These are phyloP conservation scores for Podotricha telesiphe DNA, from an alignment of 2,888 invertebrate species.

Conservation along the genomic window DNA sequence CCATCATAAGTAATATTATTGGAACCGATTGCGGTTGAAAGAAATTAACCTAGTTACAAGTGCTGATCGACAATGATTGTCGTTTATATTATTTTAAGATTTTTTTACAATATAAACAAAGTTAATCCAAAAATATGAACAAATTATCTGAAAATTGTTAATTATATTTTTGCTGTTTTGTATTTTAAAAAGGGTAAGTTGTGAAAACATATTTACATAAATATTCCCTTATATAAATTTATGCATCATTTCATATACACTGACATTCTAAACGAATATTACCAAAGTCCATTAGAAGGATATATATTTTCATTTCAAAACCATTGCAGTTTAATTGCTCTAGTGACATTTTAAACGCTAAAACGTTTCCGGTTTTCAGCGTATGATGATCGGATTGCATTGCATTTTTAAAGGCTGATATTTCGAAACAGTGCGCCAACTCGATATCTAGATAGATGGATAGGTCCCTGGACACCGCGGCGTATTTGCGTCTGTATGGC, in stretches of 20 bases:
- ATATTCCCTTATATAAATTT: too few species aligned
- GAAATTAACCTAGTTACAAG: too few species aligned
- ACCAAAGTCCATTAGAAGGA: slow-evolving; percentile 7
- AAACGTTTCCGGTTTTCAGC: slow-evolving; percentile 34
- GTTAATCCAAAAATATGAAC: too few species aligned
- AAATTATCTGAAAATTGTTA: too few species aligned
- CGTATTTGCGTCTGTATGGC: slow-evolving; percentile 28
- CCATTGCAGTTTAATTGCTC: slow-evolving; percentile 25
- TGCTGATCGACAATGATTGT: too few species aligned
- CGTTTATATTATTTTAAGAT: too few species aligned
- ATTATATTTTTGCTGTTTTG: too few species aligned
- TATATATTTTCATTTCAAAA: slow-evolving; percentile 1
- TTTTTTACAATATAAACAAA: too few species aligned
- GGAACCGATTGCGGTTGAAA: too few species aligned
- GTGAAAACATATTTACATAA: too few species aligned
- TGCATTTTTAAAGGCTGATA: slow-evolving; percentile 48
- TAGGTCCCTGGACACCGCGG: slow-evolving; percentile 41
- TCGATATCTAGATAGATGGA: slow-evolving; percentile 48
- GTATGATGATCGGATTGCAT: slow-evolving; percentile 39
- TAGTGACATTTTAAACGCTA: slow-evolving; percentile 31
- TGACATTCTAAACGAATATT: neutral
- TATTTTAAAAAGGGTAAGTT: too few species aligned
- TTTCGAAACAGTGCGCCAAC: slow-evolving; percentile 43
- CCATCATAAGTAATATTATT: too few species aligned
- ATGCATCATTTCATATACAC: neutral